Base-by-base conservation (phyloP, 2,888 invertebrate species). In the Camptogramma bilineatum region DNA sequence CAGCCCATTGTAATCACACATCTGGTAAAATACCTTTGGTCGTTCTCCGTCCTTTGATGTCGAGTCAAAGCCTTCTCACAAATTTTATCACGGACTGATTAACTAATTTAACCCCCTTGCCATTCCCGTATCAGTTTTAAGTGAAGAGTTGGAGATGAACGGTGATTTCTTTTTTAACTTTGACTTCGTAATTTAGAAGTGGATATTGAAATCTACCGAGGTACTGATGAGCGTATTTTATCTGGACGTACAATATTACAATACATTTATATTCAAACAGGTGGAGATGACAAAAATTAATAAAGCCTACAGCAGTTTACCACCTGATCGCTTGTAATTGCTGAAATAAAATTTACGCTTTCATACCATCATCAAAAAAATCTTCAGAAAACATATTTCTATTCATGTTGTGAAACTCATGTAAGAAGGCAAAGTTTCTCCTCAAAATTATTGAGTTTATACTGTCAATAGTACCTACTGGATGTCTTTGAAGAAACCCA, bases 71-170 rank as follows among this genome's bases (percentile, higher is more conserved):
- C 54, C 54, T 57, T 54, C 63, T 65, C 54, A 48, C 65, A 62
- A 71, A 64, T 67, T 69, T 71, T 65, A 66, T 69, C 69, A 61
- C 31, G 52, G 67, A 62, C 64, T 69, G 71, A 69, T 69, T 71
- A 69, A 69, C 69, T 71, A 69, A 69, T 71, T 68, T 64, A 57
- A 55, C 62, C 62, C 54, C 57, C 68, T 68, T 66, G 67, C 66
- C 58, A 60, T 67, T 39, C 2, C 44, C 62, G 53, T 67, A 66
- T 71, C 67, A 71, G 66, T 71, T 67, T 60, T 69, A 65, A 71
- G 67, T 67, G 67, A 69, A 69, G 69, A 71, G 71, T 71, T 70
- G 53, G 66, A 62, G 46, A 57, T 64, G 62, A 62, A 31, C 55
- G 46, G 51, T 64, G 65, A 67, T 64, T 67, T 67, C 44, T 44